A percentile compares a stretch with the other conserved stretches of the same genome.
Conservation (phyloP, 2,888 invertebrate genomes). For the Pyrrhosoma nymphula region DNA sequence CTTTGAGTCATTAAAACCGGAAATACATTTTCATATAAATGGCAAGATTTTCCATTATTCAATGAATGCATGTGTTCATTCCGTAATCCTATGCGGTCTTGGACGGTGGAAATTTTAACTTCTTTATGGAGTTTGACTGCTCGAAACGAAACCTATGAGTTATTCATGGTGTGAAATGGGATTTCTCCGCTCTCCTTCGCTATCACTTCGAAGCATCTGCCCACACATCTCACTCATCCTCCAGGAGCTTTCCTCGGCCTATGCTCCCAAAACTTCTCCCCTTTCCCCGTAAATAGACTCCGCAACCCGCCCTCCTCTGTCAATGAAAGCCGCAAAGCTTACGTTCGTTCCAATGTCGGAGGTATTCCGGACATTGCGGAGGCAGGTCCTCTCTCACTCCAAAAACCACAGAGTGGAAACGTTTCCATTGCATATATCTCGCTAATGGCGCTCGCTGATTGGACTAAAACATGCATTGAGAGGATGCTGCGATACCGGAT, state of each 20-base stretch:
- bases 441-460: neutral
- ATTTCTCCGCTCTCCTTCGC: neutral
- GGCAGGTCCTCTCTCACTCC: neutral
- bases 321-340: neutral
- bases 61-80: neutral
- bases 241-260: neutral
- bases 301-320: neutral
- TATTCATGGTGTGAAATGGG: neutral
- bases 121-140: neutral
- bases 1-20: neutral
- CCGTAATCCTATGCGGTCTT: neutral
- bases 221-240: neutral
- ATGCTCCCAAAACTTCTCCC: neutral
- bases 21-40: neutral
- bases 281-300: neutral
- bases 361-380: neutral
- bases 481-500: neutral
- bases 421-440: neutral
- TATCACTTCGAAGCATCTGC: neutral
- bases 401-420: neutral
- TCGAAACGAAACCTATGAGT: neutral
- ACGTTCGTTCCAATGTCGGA: neutral
- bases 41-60: neutral
- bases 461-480: neutral
- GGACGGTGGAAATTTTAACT: neutral